Evolutionary conservation across 1,140 invertebrate genomes (phyloP), one percentile per base, ranked within the genome.

Genomic region (Chionoecetes opilio): DNA sequence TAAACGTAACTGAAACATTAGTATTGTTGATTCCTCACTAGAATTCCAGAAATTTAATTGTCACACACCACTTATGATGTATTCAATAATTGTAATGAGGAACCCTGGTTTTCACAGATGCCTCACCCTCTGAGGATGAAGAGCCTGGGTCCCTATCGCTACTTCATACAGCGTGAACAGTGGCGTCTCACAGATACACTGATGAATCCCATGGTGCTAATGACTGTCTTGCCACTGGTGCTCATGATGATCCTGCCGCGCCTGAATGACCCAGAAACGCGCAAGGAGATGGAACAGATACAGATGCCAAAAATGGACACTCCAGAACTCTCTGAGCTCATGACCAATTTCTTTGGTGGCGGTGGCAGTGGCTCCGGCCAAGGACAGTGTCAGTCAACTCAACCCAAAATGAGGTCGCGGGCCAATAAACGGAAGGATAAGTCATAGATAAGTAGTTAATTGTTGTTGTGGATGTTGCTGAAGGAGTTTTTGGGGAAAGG

Each of bases 191-290:
- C 99, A 14, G 99, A 99, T 97, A 99, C 99, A 96, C 97, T 99
- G 1, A 99, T 99, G 96, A 99, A 99, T 97, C 99, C 99, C 75
- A 99, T 99, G 99, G 98, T 99, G 0, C 97, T 99, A 92, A 99
- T 99, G 98, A 99, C 99, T 99, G 98, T 99, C 35, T 96, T 99
- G 89, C 99, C 99, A 0, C 97, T 99, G 17, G 96, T 99, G 0
- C 97, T 99, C 0, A 98, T 99, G 96, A 98, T 99, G 98, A 97
- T 99, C 94, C 97, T 99, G 96, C 99, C 99, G 14, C 99, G 99
- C 97, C 99, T 99, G 98, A 99, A 99, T 97, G 99, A 99, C 97
- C 99, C 99, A 85, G 99, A 99, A 97, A 99, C 99, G 0, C 98
- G 95, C 34, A 96, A 98, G 97, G 99, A 99, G 97, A 98, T 99